These are phyloP conservation scores for Xylota segnis DNA, from an alignment of 2,888 invertebrate genomes.

Conservation along the genomic window DNA sequence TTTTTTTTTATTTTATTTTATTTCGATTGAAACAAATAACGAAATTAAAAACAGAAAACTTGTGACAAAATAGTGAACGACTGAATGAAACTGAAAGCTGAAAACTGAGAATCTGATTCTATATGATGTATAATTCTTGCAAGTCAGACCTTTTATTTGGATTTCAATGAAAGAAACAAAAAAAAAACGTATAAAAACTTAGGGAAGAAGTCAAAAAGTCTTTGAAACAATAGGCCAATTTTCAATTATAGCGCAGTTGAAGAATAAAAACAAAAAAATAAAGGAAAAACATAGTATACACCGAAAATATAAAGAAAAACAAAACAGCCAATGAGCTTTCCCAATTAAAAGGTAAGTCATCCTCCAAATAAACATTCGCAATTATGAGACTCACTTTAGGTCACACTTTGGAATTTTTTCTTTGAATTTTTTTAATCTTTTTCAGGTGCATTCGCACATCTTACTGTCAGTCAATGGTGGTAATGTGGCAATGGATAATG, in stretches of 20 bases:
- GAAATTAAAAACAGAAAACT: constrained; percentile 44
- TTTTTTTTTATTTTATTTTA: constrained; percentile 71
- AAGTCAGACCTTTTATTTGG: constrained; percentile 25
- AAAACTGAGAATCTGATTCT: constrained; percentile 51
- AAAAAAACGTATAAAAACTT: background rate
- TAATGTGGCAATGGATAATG: constrained; percentile 52
- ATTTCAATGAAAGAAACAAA: constrained; percentile 4
- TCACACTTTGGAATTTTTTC: constrained; percentile 8
- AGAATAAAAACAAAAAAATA: too few relatives aligned
- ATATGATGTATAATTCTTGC: constrained; percentile 44
- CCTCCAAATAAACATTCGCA: constrained; percentile 36
- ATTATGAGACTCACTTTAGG: constrained; percentile 17
- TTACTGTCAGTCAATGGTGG: constrained; percentile 49
- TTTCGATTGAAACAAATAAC: constrained; percentile 72
- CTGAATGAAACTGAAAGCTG: constrained; percentile 55
- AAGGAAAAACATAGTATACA: constrained; percentile 10
- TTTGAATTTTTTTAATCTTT: background rate
- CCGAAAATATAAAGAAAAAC: constrained; percentile 32
- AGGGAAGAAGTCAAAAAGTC: constrained; percentile 19
- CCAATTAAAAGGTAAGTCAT: constrained; percentile 48
- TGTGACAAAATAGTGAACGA: constrained; percentile 66
- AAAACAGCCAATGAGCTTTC: constrained; percentile 56
- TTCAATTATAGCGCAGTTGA: constrained; percentile 4
- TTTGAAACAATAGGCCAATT: constrained; percentile 29
- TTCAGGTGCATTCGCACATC: constrained; percentile 23